Conservation (phyloP, 1,140 invertebrate species). For the Micrasema minimum region DNA sequence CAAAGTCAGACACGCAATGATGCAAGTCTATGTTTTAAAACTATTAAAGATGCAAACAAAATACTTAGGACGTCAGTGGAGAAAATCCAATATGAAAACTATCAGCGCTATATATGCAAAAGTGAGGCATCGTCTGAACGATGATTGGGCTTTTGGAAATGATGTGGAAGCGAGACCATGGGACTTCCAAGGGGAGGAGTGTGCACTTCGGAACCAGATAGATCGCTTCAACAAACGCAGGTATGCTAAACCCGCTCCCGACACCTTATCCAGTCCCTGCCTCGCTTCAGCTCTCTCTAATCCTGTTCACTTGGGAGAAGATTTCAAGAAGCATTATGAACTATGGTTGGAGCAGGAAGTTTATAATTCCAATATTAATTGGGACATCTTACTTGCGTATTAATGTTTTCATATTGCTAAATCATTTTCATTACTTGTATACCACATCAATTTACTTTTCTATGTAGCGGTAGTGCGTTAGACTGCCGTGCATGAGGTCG, state of each 20-base stretch:
- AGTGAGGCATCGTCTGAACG: constrained; percentile 93
- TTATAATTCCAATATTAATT: constrained; percentile 84
- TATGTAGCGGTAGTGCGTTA: no score
- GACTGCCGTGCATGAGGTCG: no score
- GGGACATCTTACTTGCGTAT: constrained; percentile 68
- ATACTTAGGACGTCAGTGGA: constrained; percentile 98
- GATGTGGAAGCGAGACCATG: constrained; percentile 97
- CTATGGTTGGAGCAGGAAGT: constrained; percentile 97
- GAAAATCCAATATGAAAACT: constrained; percentile 99
- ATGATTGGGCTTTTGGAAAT: constrained; percentile 99
- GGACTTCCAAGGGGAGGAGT: constrained; percentile 99
- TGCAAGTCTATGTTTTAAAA: constrained; percentile 98
- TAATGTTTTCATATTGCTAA: background rate
- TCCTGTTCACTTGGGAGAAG: constrained; percentile 83
- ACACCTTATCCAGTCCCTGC: constrained; percentile 39
- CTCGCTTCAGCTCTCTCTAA: constrained; percentile 47
- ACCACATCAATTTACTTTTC: no score
- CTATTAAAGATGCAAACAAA: constrained; percentile 99
- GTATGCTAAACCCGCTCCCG: constrained; percentile 69
- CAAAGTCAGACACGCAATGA: constrained; percentile 95
- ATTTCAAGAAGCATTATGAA: constrained; percentile 97
- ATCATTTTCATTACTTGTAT: background rate
- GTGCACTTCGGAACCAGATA: constrained; percentile 90
- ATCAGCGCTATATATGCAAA: constrained; percentile 99
- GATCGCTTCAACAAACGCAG: constrained; percentile 95